These are phyloP conservation scores for Pseudomyrmex sp. DNA, from an alignment of 1,140 invertebrate genomes.

Conservation along the genomic window DNA sequence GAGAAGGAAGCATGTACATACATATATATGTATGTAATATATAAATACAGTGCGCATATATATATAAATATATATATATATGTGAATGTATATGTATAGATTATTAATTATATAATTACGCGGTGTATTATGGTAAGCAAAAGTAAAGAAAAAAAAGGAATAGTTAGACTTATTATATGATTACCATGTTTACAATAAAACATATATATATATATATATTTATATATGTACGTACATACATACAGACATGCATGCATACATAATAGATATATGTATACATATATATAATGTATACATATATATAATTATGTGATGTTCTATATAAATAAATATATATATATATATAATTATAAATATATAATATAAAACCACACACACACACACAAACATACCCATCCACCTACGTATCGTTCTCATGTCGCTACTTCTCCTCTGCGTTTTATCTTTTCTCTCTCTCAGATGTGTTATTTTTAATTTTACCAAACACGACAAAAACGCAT, in stretches of 20 bases:
- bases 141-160: conserved; percentile 65
- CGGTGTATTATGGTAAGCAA: conserved; percentile 72
- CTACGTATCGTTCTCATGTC: conserved; percentile 61
- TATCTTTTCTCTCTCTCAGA: conserved; percentile 59
- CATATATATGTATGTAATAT: conserved; percentile 81
- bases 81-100: conserved; percentile 80
- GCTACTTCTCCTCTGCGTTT: conserved; percentile 62
- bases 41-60: conserved; percentile 77
- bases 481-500: conserved; percentile 29
- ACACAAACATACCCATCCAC: conserved; percentile 37
- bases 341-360: conserved; percentile 49
- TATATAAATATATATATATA: conserved; percentile 81
- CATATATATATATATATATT: conserved; percentile 70
- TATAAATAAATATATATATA: conserved; percentile 78
- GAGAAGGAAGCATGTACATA: conserved; percentile 75
- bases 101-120: conserved; percentile 80
- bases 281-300: conserved; percentile 46
- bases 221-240: conserved; percentile 67
- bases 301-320: conserved; percentile 72
- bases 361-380: not conserved
- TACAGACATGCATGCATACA: conserved; percentile 31
- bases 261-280: too few relatives aligned
- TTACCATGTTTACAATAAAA: conserved; percentile 82
- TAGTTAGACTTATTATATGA: conserved; percentile 79
- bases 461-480: conserved; percentile 71